phyloP scores from a whole-genome alignment of 2,888 invertebrate genomes.

The Pycnomerus fuliginosus region DNA sequence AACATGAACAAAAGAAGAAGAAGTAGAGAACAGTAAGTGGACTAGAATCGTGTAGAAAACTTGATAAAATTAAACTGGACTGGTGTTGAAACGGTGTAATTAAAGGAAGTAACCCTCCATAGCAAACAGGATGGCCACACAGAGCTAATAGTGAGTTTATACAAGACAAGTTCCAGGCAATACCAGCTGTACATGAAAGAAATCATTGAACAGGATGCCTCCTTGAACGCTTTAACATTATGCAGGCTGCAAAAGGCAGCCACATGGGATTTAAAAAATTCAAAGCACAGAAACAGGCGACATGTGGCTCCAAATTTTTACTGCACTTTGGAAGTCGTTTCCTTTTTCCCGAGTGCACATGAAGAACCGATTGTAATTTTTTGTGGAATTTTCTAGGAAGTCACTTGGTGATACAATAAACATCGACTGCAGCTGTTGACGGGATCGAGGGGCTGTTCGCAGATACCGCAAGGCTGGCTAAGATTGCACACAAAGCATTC shows the following conservation, averaged over 20 bases:
- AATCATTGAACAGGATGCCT: slow-evolving; percentile 39
- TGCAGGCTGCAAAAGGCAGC: slow-evolving; percentile 34
- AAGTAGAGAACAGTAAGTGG: too few species aligned
- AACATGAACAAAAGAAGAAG: too few species aligned
- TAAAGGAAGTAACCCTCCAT: too few species aligned
- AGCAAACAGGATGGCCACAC: too few species aligned
- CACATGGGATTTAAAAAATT: slow-evolving; percentile 34
- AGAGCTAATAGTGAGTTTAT: too few species aligned
- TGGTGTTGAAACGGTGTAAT: too few species aligned
- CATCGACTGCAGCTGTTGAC: slow-evolving; percentile 16
- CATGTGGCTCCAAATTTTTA: not conserved
- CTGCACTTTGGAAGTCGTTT: too few species aligned
- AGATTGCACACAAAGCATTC: slow-evolving; percentile 35
- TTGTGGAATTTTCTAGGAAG: slow-evolving; percentile 15
- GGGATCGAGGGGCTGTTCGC: slow-evolving; percentile 15
- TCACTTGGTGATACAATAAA: slow-evolving; percentile 14
- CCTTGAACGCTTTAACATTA: slow-evolving; percentile 38
- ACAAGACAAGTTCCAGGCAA: too few species aligned
- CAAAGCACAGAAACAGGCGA: slow-evolving; percentile 13
- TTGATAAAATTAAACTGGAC: too few species aligned
- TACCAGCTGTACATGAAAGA: slow-evolving; percentile 37
- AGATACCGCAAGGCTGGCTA: slow-evolving; percentile 38
- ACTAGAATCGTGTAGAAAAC: too few species aligned
- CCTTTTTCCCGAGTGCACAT: too few species aligned
- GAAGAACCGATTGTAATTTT: too few species aligned